Percentiles rank a stretch among this genome's conserved stretches.
Conservation (phyloP, 2,797 vertebrate genomes). For the Corythornis leucogaster region DNA sequence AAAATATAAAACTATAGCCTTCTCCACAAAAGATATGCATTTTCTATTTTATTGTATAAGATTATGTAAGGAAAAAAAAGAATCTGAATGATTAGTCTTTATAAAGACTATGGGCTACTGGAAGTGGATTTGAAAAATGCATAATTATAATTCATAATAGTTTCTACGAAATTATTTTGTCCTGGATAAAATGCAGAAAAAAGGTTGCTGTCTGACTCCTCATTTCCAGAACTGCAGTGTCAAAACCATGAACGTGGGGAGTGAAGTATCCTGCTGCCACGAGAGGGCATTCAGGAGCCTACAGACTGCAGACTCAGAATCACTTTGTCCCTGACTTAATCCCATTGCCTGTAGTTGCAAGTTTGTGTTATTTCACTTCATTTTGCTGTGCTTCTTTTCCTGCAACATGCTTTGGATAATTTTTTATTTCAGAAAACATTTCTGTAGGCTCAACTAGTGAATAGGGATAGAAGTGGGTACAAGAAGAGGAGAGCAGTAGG, state of each 20-base stretch:
- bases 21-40: not conserved
- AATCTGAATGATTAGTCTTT: not conserved
- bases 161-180: not conserved
- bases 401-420: not conserved
- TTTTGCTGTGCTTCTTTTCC: not conserved
- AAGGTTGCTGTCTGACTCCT: not conserved
- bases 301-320: not conserved
- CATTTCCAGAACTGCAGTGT: not conserved
- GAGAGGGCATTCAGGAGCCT: constrained; percentile 41
- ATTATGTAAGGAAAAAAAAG: not conserved
- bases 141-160: not conserved
- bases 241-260: not conserved
- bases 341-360: not conserved
- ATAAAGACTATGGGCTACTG: not conserved
- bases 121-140: not conserved
- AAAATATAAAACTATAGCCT: not conserved
- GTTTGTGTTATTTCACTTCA: not conserved
- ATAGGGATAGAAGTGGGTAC: not conserved
- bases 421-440: not conserved
- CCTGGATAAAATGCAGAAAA: not conserved
- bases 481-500: not conserved
- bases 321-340: not conserved
- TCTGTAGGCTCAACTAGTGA: not conserved
- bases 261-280: not conserved
- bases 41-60: not conserved